A percentile compares a stretch with the other conserved stretches of the same genome.
Conservation (phyloP, 2,113 vertebrate genomes). For the Lycaon pictus region DNA sequence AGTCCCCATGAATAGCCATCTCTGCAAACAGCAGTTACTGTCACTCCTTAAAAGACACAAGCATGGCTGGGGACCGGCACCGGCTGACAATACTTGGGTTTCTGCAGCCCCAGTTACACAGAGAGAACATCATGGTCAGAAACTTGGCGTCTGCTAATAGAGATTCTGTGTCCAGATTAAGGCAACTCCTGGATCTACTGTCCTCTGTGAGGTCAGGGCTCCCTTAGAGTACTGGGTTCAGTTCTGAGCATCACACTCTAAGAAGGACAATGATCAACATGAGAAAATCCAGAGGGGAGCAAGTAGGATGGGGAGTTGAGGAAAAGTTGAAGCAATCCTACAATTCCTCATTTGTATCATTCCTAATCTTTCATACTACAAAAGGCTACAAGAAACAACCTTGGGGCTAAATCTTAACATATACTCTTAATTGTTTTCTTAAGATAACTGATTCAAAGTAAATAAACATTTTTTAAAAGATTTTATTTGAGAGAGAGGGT, state of each 20-base stretch:
- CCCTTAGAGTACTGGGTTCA: neutral
- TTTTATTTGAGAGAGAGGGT: neutral
- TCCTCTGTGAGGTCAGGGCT: slow-evolving; percentile 11
- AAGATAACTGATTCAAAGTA: slow-evolving; percentile 44
- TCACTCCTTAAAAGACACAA: slow-evolving; percentile 69
- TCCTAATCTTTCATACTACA: slow-evolving; percentile 43
- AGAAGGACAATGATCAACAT: neutral
- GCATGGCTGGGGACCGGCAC: slow-evolving; percentile 60
- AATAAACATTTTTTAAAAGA: neutral
- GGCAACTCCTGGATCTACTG: neutral
- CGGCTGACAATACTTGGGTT: slow-evolving; percentile 58
- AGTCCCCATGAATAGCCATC: slow-evolving; percentile 73
- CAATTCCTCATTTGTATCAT: neutral
- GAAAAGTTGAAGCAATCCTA: neutral
- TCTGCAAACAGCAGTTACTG: slow-evolving; percentile 72
- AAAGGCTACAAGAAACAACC: neutral
- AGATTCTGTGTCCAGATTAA: slow-evolving; percentile 33
- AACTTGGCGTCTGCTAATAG: slow-evolving; percentile 39
- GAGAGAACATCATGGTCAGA: slow-evolving; percentile 51
- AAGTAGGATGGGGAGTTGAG: neutral
- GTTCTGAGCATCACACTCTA: neutral
- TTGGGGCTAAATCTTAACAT: slow-evolving; percentile 21
- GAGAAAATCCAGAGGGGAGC: neutral
- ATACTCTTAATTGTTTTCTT: slow-evolving; percentile 2
- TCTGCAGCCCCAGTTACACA: slow-evolving; percentile 40